These are phyloP conservation scores for Syrmaticus mikado DNA, from an alignment of 2,113 vertebrate genomes.

Conservation along the genomic window DNA sequence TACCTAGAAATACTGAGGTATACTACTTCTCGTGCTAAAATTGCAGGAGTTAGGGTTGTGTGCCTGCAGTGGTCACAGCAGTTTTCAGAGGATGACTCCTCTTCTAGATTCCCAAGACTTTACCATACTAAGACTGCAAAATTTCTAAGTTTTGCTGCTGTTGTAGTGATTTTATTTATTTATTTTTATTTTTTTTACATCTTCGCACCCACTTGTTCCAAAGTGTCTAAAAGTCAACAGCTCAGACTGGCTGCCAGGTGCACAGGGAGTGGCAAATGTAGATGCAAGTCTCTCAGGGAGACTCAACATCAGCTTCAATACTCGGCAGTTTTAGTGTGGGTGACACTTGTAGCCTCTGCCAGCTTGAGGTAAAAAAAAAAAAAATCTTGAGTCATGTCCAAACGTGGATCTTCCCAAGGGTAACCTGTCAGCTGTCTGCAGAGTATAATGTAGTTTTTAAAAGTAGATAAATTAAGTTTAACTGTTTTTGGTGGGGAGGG, in stretches of 20 bases:
- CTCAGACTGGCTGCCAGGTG: constrained; percentile 42
- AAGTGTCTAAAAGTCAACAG: constrained; percentile 26
- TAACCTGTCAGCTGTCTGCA: constrained; percentile 62
- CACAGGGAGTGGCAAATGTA: constrained; percentile 33
- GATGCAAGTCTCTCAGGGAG: constrained; percentile 29
- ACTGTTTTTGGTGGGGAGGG: constrained; percentile 15
- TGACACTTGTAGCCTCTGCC: constrained; percentile 47
- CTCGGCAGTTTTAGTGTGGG: constrained; percentile 4
- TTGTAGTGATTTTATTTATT: neutral
- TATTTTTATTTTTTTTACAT: neutral
- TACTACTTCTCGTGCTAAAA: neutral
- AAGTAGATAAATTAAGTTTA: constrained; percentile 53
- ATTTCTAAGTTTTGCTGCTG: neutral
- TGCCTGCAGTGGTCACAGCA: neutral
- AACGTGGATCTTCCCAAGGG: constrained; percentile 31
- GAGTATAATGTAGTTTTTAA: constrained; percentile 38
- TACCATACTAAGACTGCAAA: neutral
- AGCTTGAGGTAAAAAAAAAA: constrained; percentile 37
- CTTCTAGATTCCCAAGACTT: neutral
- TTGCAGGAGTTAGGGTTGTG: neutral
- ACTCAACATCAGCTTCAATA: neutral
- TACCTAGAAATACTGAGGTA: neutral
- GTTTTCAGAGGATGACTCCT: neutral
- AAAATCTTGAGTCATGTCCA: constrained; percentile 52
- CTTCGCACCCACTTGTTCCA: constrained; percentile 10